phyloP scores from a whole-genome alignment of 2,113 vertebrate genomes.

The Platanista minor region DNA sequence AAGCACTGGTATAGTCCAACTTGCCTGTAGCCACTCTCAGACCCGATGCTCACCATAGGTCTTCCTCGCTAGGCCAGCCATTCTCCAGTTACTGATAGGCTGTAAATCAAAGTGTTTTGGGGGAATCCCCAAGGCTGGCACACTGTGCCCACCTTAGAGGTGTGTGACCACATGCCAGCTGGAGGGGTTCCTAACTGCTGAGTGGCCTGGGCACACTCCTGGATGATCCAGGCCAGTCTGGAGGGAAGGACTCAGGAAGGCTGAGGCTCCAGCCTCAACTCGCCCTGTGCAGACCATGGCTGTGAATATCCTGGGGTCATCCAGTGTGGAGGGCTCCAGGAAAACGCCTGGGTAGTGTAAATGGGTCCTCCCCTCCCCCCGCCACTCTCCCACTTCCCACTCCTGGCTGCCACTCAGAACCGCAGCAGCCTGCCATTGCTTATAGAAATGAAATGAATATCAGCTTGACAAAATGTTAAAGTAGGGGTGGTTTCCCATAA shows the following conservation, averaged over 20 bases:
- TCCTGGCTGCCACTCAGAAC: neutral
- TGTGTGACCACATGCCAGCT: neutral
- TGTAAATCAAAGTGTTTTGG: neutral
- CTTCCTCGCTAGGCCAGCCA: neutral
- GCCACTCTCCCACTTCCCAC: neutral
- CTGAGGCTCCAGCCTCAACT: neutral
- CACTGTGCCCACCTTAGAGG: neutral
- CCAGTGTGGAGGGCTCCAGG: neutral
- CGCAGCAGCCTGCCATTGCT: neutral
- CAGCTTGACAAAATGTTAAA: neutral
- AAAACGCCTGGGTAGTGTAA: neutral
- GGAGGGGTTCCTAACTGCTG: neutral
- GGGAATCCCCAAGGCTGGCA: neutral
- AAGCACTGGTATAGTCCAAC: neutral
- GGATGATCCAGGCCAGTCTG: neutral
- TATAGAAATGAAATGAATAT: neutral
- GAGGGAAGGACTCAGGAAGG: neutral
- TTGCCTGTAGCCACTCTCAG: neutral
- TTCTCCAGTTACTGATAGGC: neutral
- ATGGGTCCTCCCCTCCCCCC: neutral
- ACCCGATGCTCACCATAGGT: neutral
- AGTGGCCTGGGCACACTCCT: neutral
- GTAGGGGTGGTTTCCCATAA: neutral
- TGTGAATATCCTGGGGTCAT: neutral
- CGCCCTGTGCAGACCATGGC: neutral